Conservation (phyloP, 2,113 vertebrate species). For the Engraulis encrasicolus region DNA sequence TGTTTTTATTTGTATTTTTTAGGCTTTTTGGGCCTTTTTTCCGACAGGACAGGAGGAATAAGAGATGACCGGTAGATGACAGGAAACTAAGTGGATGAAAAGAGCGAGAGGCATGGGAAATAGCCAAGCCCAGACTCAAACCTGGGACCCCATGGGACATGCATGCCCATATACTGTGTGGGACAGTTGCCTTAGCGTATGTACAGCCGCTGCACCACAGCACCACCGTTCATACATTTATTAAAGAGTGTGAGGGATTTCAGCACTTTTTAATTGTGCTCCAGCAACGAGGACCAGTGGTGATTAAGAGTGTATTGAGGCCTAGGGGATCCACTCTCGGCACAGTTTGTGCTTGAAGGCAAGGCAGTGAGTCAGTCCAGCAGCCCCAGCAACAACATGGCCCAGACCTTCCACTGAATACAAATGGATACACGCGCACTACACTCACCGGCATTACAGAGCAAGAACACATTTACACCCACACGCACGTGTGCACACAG, state of each 20-base stretch:
- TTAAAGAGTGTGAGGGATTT: slow-evolving; percentile 24
- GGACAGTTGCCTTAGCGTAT: no score
- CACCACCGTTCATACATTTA: background rate
- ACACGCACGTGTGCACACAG: background rate
- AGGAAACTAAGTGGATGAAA: no score
- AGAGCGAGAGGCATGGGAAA: no score
- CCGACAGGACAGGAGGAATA: no score
- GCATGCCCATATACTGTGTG: no score
- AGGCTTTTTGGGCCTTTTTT: no score
- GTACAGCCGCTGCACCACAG: no score
- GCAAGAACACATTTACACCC: slow-evolving; percentile 3
- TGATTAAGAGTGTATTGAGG: slow-evolving; percentile 28
- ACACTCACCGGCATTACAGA: background rate
- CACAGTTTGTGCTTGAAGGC: slow-evolving; percentile 40
- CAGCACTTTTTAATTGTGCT: background rate
- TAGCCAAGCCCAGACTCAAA: no score
- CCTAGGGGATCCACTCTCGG: slow-evolving; percentile 20
- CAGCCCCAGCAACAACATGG: slow-evolving; percentile 20
- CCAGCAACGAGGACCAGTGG: background rate
- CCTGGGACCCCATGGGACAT: no score
- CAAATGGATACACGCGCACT: slow-evolving; percentile 33
- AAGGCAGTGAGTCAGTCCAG: no score
- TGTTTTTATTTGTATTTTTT: no score
- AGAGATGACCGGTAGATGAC: no score
- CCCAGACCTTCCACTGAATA: slow-evolving; percentile 35